phyloP scores from a whole-genome alignment of 2,797 vertebrate species.

The Silurus lanzhouensis region DNA sequence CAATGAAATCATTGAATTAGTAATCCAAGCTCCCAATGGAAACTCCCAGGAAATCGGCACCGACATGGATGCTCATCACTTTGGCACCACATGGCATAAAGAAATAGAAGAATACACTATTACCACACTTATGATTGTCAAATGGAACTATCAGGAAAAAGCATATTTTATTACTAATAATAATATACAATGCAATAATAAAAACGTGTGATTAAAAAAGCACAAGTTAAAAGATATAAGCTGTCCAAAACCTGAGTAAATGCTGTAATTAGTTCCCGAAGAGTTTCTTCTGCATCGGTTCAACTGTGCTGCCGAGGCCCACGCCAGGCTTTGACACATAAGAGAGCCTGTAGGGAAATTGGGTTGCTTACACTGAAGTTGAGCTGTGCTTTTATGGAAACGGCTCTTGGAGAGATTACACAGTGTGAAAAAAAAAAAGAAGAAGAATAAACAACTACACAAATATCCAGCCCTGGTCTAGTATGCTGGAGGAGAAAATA shows the following conservation, averaged over 20 bases:
- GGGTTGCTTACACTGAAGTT: slow-evolving; percentile 6
- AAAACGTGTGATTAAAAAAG: neutral
- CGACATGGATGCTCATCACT: neutral
- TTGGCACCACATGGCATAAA: neutral
- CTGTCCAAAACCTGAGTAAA: slow-evolving; percentile 52
- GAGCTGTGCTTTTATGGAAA: slow-evolving; percentile 28
- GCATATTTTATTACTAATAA: neutral
- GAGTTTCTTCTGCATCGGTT: slow-evolving; percentile 24
- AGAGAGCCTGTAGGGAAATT: slow-evolving; percentile 18
- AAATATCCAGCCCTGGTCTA: slow-evolving; percentile 11
- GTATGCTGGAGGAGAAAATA: neutral
- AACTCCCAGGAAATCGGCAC: neutral
- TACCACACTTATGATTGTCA: neutral
- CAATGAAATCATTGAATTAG: neutral
- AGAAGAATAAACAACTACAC: neutral
- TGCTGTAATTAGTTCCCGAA: slow-evolving; percentile 48
- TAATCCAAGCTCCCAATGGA: neutral
- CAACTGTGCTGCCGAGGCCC: slow-evolving; percentile 12
- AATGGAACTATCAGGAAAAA: neutral
- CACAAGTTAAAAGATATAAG: slow-evolving; percentile 30
- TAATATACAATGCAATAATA: neutral
- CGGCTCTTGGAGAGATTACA: slow-evolving; percentile 21
- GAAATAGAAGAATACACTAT: neutral
- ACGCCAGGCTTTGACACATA: slow-evolving; percentile 21
- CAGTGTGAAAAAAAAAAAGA: neutral